phyloP scores from a whole-genome alignment of 2,888 invertebrate species.

The Himalopsyche kuldschensis region DNA sequence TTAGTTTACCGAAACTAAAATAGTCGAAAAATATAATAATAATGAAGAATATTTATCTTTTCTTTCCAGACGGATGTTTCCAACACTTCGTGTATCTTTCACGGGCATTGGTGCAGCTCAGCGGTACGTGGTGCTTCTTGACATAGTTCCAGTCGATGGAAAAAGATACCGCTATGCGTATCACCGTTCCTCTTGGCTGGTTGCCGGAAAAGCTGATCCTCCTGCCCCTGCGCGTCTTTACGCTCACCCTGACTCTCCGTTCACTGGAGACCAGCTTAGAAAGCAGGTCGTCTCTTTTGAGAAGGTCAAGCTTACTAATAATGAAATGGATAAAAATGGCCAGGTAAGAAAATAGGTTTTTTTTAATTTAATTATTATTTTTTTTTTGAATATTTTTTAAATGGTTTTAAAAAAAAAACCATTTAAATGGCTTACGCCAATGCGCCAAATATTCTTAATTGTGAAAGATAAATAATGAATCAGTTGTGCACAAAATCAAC shows the following conservation, averaged over 20 bases:
- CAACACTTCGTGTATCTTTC: conserved; percentile 83
- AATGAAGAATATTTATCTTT: not conserved
- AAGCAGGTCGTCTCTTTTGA: conserved; percentile 90
- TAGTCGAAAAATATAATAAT: too few species aligned
- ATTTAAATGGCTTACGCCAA: too few species aligned
- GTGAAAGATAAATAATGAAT: too few species aligned
- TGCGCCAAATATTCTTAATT: too few species aligned
- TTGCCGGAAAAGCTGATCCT: conserved; percentile 89
- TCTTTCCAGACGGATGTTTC: conserved; percentile 84
- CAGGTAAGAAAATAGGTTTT: conserved; percentile 69
- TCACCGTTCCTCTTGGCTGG: conserved; percentile 88
- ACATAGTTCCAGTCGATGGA: conserved; percentile 86
- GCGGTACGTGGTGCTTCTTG: conserved; percentile 80
- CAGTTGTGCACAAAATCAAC: too few species aligned
- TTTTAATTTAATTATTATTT: not conserved
- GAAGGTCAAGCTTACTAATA: conserved; percentile 89
- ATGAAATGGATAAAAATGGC: conserved; percentile 85
- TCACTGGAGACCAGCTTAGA: conserved; percentile 80
- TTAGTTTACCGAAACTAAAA: too few species aligned
- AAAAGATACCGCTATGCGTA: conserved; percentile 88
- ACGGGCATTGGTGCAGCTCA: conserved; percentile 70
- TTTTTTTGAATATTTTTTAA: not conserved
- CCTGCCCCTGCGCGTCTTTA: conserved; percentile 81
- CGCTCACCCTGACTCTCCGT: conserved; percentile 88
- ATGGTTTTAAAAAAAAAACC: too few species aligned